Evolutionary conservation across 2,888 invertebrate species (phyloP).

Genomic region (Cyrtodaria siliqua): DNA sequence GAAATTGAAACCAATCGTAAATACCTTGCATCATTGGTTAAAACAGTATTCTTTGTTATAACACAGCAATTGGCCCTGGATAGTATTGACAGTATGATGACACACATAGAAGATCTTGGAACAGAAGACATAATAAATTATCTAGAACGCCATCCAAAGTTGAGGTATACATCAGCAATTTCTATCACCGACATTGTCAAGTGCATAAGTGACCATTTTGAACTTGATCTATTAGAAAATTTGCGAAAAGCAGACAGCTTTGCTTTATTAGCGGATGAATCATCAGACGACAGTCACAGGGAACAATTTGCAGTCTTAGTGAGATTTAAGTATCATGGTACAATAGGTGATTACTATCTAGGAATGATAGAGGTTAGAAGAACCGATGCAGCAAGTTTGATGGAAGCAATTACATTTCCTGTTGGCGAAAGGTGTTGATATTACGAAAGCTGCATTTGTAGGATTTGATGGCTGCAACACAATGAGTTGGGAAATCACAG

Average conservation of each 20-base stretch:
- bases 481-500: conserved; percentile 46
- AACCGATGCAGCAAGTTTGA: conserved; percentile 36
- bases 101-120: not conserved
- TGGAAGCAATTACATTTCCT: conserved; percentile 30
- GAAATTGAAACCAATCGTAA: not conserved
- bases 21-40: not conserved
- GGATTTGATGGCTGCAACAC: conserved; percentile 45
- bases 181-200: too few relatives aligned
- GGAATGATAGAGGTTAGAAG: conserved; percentile 26
- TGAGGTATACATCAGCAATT: too few relatives aligned
- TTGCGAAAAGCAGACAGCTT: too few relatives aligned
- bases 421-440: conserved; percentile 25
- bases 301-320: conserved; percentile 46
- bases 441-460: conserved; percentile 34
- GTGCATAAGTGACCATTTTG: too few relatives aligned
- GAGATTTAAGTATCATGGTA: not conserved
- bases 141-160: too few relatives aligned
- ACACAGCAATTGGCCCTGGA: not conserved
- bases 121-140: too few relatives aligned
- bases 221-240: too few relatives aligned
- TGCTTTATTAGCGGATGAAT: conserved; percentile 40
- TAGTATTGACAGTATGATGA: not conserved
- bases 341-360: conserved; percentile 21
- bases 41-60: not conserved
- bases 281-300: conserved; percentile 31